Percentiles rank a stretch among this genome's conserved stretches.
These are phyloP conservation scores for Porphyrio hochstetteri DNA, from an alignment of 2,113 vertebrate species.

Conservation along the genomic window DNA sequence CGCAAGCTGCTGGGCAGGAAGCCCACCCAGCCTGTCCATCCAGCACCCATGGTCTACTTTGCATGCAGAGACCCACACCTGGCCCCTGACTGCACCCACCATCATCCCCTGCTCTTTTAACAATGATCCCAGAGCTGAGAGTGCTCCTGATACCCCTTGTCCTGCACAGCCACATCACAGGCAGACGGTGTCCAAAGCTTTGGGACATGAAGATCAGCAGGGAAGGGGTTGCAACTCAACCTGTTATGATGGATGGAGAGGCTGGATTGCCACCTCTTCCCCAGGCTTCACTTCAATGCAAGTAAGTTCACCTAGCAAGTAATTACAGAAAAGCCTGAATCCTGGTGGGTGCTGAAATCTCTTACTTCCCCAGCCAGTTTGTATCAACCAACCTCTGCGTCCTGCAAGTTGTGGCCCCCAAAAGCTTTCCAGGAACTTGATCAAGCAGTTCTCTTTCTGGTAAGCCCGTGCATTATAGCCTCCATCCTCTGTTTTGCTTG, in stretches of 20 bases:
- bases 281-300: background rate
- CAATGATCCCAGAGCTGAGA: background rate
- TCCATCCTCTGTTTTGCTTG: background rate
- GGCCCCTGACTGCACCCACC: background rate
- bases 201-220: accelerated
- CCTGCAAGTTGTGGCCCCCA: background rate
- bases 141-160: background rate
- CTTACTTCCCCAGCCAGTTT: background rate
- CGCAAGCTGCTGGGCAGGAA: background rate
- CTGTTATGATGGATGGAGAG: background rate
- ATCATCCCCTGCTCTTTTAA: background rate
- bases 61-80: background rate
- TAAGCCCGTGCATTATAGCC: background rate
- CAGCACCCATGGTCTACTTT: background rate
- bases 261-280: background rate
- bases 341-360: background rate
- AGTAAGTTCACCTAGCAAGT: background rate
- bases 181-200: background rate
- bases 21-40: background rate
- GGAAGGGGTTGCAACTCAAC: background rate
- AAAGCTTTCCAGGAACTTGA: background rate
- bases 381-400: background rate
- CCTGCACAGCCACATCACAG: background rate
- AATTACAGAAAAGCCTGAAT: background rate
- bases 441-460: background rate